These are phyloP conservation scores for Telmatherina bonti DNA, from an alignment of 2,797 vertebrate genomes.

Conservation along the genomic window DNA sequence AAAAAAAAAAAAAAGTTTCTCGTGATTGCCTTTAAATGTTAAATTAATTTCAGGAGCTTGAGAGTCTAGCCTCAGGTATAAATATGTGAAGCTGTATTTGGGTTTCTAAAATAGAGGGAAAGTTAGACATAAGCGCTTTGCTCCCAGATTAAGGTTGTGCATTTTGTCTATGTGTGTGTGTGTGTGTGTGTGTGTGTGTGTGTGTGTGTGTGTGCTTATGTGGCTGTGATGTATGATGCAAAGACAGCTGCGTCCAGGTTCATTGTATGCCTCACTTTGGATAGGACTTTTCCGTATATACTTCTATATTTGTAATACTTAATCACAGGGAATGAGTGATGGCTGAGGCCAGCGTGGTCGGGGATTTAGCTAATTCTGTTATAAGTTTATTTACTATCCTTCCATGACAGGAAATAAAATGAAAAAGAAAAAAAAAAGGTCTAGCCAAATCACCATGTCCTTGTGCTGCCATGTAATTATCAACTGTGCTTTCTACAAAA, in stretches of 20 bases:
- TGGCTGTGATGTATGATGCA: conserved; percentile 13
- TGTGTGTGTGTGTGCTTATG: not conserved
- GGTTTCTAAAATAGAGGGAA: conserved; percentile 40
- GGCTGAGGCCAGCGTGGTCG: conserved; percentile 46
- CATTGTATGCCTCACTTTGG: conserved; percentile 17
- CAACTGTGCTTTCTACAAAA: conserved; percentile 16
- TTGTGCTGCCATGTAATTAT: conserved; percentile 29
- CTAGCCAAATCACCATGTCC: conserved; percentile 46
- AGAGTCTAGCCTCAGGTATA: conserved; percentile 56
- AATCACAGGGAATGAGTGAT: conserved; percentile 26
- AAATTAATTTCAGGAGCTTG: conserved; percentile 60
- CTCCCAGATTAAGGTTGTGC: conserved; percentile 49
- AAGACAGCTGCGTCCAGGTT: not conserved
- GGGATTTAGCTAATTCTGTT: conserved; percentile 38
- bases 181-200: not conserved
- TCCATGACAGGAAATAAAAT: conserved; percentile 41
- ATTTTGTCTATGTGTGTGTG: conserved; percentile 19
- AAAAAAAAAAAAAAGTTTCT: conserved; percentile 59
- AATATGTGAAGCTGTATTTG: conserved; percentile 54
- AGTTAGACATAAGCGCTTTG: conserved; percentile 40
- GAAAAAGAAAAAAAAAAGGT: conserved; percentile 51
- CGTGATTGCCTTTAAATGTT: conserved; percentile 68
- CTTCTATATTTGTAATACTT: conserved; percentile 43
- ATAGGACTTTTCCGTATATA: too few species aligned
- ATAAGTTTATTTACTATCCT: conserved; percentile 56